Evolutionary conservation across 2,113 vertebrate species (phyloP), one percentile per base, ranked within the genome.

Genomic region (Agelaius phoeniceus): DNA sequence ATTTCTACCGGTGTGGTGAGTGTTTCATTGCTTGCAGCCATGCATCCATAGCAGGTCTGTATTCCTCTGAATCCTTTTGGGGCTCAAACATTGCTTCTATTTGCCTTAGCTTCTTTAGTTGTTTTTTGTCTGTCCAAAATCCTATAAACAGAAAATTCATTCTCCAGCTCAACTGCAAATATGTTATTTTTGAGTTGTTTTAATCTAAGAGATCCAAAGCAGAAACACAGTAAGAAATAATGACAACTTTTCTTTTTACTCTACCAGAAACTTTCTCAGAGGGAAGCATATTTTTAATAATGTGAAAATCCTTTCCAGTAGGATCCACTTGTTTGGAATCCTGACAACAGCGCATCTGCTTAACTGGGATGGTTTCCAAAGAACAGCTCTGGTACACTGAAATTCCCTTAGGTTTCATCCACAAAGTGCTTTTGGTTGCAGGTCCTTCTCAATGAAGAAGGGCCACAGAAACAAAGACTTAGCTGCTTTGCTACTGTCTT

Each of bases 1-100:
- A 97, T 89, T 73, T 98, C 95, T 99, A 99, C 99, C 99, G 99
- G 69, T 98, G 97, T 98, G 99, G 98, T 57, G 98, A 99, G 80
- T 97, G 97, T 21, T 95, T 97, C 67, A 99, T 97, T 6, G 99
- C 99, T 88, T 97, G 97, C 59, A 99, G 98, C 99, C 99, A 99
- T 85, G 97, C 98, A 89, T 98, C 98, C 95, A 99, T 97, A 57
- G 97, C 93, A 17, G 87, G 82, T 80, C 80, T 94, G 88, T 99
- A 99, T 26, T 98, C 97, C 84, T 96, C 75, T 4, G 27, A 94
- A 44, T 96, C 87, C 78, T 88, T 96, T 65, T 96, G 97, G 22
- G 99, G 99, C 76, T 98, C 93, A 97, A 99, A 99, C 58, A 98
- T 83, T 11, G 91, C 59, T 57, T 99, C 98, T 5, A 95, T 97